phyloP scores from a whole-genome alignment of 2,113 vertebrate genomes.

The Pontoporia blainvillei region DNA sequence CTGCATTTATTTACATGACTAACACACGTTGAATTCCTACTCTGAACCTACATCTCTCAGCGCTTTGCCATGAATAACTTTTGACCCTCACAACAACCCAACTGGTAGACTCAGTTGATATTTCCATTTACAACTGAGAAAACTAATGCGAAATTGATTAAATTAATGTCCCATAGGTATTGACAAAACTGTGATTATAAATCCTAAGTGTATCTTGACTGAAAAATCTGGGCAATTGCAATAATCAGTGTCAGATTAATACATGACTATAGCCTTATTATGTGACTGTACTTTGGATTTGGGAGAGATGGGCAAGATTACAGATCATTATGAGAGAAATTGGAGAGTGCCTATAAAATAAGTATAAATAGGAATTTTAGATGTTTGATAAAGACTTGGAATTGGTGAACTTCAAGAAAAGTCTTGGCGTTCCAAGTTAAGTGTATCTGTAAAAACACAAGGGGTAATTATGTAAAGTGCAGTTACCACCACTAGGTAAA shows the following conservation, averaged over 20 bases:
- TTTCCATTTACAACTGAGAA: background rate
- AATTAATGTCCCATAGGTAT: background rate
- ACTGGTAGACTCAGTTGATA: background rate
- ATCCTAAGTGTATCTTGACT: background rate
- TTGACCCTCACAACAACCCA: background rate
- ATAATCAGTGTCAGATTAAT: background rate
- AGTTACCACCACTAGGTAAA: background rate
- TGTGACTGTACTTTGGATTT: background rate
- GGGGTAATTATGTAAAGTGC: background rate
- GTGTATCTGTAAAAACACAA: background rate
- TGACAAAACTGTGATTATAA: background rate
- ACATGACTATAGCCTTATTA: background rate
- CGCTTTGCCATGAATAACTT: background rate
- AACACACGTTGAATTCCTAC: background rate
- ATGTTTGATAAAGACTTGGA: background rate
- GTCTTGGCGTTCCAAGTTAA: background rate
- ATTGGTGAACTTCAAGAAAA: background rate
- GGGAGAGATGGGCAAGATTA: background rate
- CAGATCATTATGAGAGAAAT: background rate
- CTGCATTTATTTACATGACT: background rate
- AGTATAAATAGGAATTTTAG: background rate
- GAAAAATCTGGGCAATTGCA: background rate
- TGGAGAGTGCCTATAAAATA: background rate
- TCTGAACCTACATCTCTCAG: background rate
- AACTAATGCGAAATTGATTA: background rate